Percentiles rank a stretch among this genome's conserved stretches.
Evolutionary conservation across 2,113 vertebrate species (phyloP).

Genomic region (Hipposideros armiger): DNA sequence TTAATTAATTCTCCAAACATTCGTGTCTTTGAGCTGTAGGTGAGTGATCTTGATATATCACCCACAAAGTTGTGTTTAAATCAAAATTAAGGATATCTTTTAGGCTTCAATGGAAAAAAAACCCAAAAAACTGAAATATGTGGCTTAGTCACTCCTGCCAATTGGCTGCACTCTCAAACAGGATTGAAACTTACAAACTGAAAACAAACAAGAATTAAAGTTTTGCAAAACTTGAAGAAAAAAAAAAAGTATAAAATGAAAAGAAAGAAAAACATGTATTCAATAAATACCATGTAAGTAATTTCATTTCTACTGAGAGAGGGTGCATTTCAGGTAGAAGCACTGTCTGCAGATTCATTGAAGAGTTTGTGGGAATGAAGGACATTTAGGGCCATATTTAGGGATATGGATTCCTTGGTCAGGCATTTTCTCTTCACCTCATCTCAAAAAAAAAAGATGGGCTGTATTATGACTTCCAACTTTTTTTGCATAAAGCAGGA

Average conservation of each 20-base stretch:
- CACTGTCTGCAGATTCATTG: background rate
- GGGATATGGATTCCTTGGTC: background rate
- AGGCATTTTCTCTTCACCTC: background rate
- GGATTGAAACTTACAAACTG: background rate
- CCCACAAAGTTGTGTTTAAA: slow-evolving; percentile 14
- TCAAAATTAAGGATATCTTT: background rate
- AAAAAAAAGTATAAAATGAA: background rate
- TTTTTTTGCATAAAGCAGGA: background rate
- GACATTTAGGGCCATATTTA: background rate
- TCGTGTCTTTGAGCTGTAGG: slow-evolving; percentile 50
- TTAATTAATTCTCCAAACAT: slow-evolving; percentile 67
- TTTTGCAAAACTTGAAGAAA: background rate
- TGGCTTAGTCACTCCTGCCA: background rate
- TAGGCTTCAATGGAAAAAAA: background rate
- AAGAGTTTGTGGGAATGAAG: background rate
- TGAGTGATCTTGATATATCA: slow-evolving; percentile 46
- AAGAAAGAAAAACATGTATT: background rate
- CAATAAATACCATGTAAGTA: background rate
- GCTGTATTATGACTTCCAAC: background rate
- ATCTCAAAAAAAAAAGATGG: background rate
- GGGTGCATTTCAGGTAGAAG: background rate
- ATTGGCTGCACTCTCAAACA: background rate
- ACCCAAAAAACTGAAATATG: background rate
- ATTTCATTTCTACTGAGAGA: background rate
- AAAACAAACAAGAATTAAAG: slow-evolving; percentile 29